Base-by-base conservation (phyloP, 2,113 vertebrate genomes). In the Numida meleagris region DNA sequence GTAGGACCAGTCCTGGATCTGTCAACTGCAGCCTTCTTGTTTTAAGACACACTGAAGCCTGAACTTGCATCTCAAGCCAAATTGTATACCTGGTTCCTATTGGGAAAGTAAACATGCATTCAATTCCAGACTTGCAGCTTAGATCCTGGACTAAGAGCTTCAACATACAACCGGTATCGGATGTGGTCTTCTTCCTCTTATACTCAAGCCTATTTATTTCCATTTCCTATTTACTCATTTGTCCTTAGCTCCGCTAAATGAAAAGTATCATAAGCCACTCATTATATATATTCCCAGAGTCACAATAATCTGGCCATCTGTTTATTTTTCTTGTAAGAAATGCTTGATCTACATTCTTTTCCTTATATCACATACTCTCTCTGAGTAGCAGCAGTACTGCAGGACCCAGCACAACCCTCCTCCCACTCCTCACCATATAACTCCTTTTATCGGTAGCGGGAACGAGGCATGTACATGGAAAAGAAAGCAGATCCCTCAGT, bases 401-500 rank as follows among this genome's bases (percentile, higher is more conserved):
- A 46, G 51, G 33, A 66, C 53, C 45, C 42, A 62, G 42, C 74
- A 40, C 77, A 73, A 84, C 24, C 14, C n/a, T 38, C 83, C 74
- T 94, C 65, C 68, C 40, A 42, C 25, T 66, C 73, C 70, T 42
- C 31, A 7, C 70, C 84, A 77, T 20, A 75, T 45, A 80, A 11
- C 42, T 93, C 88, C 75, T 55, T 15, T 88, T 80, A 94, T 74
- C 46, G 11, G 42, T 21, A 70, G 90, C 2, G 27, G 91, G 77
- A 96, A 34, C 83, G 51, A 72, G 50, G 77, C 89, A 93, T 25
- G 27, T 46, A 58, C 79, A 94, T 67, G 88, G 75, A 94, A 94
- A 87, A 58, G 58, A 92, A 87, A 95, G 89, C 73, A 89, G 93
- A 89, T 83, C 83, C 98, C 98, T 98, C 91, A 94, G 93, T 71